Conservation (phyloP, 2,888 invertebrate genomes). For the Andrena marginata region DNA sequence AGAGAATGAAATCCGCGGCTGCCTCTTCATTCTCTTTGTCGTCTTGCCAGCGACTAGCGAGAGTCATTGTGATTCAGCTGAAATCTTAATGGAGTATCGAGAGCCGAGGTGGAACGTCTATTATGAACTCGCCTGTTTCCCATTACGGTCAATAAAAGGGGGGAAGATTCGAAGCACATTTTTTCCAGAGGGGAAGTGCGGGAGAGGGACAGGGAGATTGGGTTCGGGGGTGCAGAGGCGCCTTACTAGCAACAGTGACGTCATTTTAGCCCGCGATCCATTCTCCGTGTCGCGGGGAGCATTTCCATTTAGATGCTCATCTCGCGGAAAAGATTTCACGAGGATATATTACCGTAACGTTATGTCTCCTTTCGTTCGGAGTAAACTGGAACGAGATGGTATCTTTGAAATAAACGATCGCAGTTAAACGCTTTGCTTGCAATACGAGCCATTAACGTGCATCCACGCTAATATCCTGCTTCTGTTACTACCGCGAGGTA, state of each 20-base stretch:
- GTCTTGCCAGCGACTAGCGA: constrained; percentile 17
- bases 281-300: constrained; percentile 36
- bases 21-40: constrained; percentile 40
- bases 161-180: constrained; percentile 39
- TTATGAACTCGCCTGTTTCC: constrained; percentile 58
- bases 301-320: constrained; percentile 64
- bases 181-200: background rate
- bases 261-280: constrained; percentile 50
- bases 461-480: constrained; percentile 55
- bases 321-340: constrained; percentile 60
- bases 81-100: constrained; percentile 73
- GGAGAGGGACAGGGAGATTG: background rate
- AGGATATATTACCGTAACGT: constrained; percentile 51
- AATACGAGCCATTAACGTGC: constrained; percentile 52
- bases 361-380: constrained; percentile 52
- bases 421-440: constrained; percentile 55
- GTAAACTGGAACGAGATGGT: constrained; percentile 42
- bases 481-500: background rate
- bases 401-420: constrained; percentile 58
- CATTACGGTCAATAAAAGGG: constrained; percentile 63
- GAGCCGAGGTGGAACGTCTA: constrained; percentile 49
- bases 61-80: constrained; percentile 73
- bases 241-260: constrained; percentile 39
- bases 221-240: background rate
- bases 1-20: constrained; percentile 60